Conservation (phyloP, 2,113 vertebrate species). For the Carassius auratus region DNA sequence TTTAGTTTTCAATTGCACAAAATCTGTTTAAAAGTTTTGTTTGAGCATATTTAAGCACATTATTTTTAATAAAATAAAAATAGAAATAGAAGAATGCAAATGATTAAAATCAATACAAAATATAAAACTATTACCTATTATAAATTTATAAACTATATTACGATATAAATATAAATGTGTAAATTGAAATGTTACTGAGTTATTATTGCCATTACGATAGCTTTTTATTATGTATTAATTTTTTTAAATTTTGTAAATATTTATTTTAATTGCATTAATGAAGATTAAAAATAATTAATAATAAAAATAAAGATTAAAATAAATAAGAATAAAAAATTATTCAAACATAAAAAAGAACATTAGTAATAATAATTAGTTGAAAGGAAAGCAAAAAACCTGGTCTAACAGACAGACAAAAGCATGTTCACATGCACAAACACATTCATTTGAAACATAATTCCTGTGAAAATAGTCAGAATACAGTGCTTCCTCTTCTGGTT, state of each 20-base stretch:
- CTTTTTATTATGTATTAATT: not conserved
- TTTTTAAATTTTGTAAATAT: not conserved
- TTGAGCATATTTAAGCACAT: not conserved
- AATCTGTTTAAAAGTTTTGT: not conserved
- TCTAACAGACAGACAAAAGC: not conserved
- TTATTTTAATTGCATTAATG: not conserved
- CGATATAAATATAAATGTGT: no score
- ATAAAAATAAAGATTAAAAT: no score
- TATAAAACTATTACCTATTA: no score
- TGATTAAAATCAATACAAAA: not conserved
- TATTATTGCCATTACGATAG: not conserved
- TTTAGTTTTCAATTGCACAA: not conserved
- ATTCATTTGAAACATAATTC: not conserved
- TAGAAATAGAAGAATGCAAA: no score
- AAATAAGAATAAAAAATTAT: not conserved
- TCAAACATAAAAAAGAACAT: not conserved
- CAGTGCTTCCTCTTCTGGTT: slow-evolving; percentile 6
- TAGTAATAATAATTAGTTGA: not conserved
- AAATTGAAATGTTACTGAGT: not conserved
- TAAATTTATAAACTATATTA: no score
- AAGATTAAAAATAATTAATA: not conserved
- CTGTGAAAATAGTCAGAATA: not conserved
- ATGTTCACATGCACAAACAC: not conserved
- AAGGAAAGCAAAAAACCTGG: no score
- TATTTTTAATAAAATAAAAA: not conserved